phyloP scores from a whole-genome alignment of 2,113 vertebrate species.

The Rhynchopsitta pachyrhyncha region DNA sequence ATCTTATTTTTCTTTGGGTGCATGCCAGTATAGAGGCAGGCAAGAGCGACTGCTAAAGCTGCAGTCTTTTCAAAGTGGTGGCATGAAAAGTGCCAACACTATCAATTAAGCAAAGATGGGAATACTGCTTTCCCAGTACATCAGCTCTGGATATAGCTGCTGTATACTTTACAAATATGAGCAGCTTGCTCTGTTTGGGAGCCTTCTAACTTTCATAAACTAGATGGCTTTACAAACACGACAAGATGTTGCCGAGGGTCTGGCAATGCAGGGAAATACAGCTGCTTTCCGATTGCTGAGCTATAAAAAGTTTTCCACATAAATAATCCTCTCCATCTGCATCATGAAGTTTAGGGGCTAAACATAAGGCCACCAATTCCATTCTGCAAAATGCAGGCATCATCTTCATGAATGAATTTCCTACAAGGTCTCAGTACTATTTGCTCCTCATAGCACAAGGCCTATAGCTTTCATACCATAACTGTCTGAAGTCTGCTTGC shows the following conservation, averaged over 20 bases:
- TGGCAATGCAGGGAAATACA: constrained; percentile 24
- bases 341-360: background rate
- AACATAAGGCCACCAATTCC: background rate
- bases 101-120: constrained; percentile 48
- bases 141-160: constrained; percentile 10
- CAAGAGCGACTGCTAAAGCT: constrained; percentile 9
- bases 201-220: constrained; percentile 47
- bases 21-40: background rate
- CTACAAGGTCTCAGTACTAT: background rate
- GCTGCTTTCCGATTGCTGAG: constrained; percentile 12
- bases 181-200: constrained; percentile 20
- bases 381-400: background rate
- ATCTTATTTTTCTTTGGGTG: constrained; percentile 17
- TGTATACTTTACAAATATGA: constrained; percentile 22
- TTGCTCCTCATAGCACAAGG: background rate
- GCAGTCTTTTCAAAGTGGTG: background rate
- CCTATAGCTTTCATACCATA: background rate
- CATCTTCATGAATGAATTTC: constrained; percentile 4
- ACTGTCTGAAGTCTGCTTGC: background rate
- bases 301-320: constrained; percentile 34
- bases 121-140: constrained; percentile 16
- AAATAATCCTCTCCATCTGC: constrained; percentile 45
- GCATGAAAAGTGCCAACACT: constrained; percentile 20
- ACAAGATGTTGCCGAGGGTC: constrained; percentile 31
- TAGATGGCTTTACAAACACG: constrained; percentile 37